A percentile compares a stretch with the other conserved stretches of the same genome.
Evolutionary conservation across 2,797 vertebrate species (phyloP).

Genomic region (Sphenopsis melanotis): DNA sequence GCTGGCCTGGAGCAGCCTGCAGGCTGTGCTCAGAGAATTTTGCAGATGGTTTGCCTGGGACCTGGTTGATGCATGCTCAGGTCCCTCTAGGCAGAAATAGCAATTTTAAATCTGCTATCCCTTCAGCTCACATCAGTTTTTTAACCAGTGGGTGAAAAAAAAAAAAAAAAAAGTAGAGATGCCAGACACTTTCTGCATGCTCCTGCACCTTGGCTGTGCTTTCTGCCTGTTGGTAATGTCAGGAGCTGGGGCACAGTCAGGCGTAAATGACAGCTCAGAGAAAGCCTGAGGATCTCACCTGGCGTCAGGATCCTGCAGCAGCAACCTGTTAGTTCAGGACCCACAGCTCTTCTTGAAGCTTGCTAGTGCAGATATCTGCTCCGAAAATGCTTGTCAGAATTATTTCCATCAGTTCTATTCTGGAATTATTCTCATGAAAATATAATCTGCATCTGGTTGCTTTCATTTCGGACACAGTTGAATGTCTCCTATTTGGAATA

Average conservation of each 20-base stretch:
- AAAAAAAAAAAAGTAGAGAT: neutral
- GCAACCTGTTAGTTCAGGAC: neutral
- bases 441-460: neutral
- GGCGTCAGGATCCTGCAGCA: neutral
- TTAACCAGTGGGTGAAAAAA: neutral
- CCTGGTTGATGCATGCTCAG: neutral
- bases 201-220: neutral
- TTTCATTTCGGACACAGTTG: neutral
- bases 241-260: neutral
- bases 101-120: neutral
- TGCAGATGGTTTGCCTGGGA: neutral
- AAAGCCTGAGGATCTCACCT: neutral
- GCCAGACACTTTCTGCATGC: neutral
- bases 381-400: neutral
- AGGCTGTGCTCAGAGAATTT: neutral
- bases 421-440: neutral
- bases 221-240: neutral
- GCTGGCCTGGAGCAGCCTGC: neutral
- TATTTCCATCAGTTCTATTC: neutral
- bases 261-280: neutral
- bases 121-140: neutral
- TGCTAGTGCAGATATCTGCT: neutral
- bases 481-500: neutral
- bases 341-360: neutral
- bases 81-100: neutral